Evolutionary conservation across 2,888 invertebrate genomes (phyloP).

Genomic region (Oscheius sp.): DNA sequence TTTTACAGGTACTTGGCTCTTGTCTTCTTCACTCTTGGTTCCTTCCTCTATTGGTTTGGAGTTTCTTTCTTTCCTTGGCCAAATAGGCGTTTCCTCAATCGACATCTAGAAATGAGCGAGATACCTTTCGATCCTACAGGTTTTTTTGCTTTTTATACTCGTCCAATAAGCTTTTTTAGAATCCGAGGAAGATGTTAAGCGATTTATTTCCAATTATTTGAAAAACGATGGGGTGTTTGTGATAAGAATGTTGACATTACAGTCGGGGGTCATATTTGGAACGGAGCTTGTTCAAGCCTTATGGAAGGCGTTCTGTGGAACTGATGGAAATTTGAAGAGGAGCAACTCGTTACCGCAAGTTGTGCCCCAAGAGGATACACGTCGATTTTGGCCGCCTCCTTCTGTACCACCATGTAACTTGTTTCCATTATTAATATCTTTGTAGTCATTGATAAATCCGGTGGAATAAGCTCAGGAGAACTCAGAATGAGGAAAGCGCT

Average conservation of each 20-base stretch:
- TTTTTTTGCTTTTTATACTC: conserved; percentile 30
- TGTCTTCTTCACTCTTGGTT: conserved; percentile 61
- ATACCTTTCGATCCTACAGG: conserved; percentile 65
- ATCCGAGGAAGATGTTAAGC: conserved; percentile 53
- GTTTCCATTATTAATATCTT: not conserved
- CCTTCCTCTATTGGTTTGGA: conserved; percentile 66
- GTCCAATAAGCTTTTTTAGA: conserved; percentile 27
- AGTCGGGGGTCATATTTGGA: conserved; percentile 69
- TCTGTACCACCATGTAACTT: conserved; percentile 20
- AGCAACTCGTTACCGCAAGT: conserved; percentile 58
- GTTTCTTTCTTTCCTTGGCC: conserved; percentile 57
- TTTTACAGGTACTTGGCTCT: conserved; percentile 53
- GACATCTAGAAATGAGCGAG: conserved; percentile 70
- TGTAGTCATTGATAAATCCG: conserved; percentile 31
- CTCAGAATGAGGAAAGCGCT: conserved; percentile 46
- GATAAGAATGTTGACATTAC: conserved; percentile 68
- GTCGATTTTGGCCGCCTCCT: conserved; percentile 36
- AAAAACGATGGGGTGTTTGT: conserved; percentile 69
- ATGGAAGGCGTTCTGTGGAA: conserved; percentile 60
- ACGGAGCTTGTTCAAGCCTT: conserved; percentile 67
- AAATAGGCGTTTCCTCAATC: conserved; percentile 60
- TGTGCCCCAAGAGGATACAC: conserved; percentile 6
- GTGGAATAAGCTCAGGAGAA: conserved; percentile 12
- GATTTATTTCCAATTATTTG: conserved; percentile 64
- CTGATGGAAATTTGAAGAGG: conserved; percentile 57